Evolutionary conservation across 2,113 vertebrate genomes (phyloP).

Genomic region (Crotalus horridus): DNA sequence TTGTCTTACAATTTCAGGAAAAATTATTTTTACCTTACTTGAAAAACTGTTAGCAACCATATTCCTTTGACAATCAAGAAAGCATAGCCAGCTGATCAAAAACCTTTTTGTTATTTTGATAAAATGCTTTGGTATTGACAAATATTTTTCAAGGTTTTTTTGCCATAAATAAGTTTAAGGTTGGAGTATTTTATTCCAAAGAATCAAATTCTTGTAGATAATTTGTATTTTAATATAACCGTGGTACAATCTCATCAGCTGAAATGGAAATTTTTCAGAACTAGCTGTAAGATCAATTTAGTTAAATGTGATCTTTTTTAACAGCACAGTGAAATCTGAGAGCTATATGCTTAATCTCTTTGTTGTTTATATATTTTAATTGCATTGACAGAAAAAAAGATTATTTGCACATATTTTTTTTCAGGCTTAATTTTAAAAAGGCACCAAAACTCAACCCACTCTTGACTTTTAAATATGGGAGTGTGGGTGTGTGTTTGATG

Average conservation of each 20-base stretch:
- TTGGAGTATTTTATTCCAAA: not conserved
- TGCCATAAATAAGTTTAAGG: not conserved
- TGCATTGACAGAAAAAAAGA: not conserved
- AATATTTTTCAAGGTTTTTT: not conserved
- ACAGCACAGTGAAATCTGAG: not conserved
- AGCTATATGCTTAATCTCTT: not conserved
- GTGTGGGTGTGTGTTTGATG: not conserved
- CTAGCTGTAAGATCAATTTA: not conserved
- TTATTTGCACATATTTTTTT: not conserved
- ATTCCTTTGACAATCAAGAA: not conserved
- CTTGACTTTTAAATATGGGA: not conserved
- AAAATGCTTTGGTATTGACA: not conserved
- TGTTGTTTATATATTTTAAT: slow-evolving; percentile 2
- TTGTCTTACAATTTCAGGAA: rapidly evolving
- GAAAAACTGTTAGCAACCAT: not conserved
- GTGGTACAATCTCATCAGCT: not conserved
- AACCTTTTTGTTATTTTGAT: not conserved
- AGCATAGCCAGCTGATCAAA: not conserved
- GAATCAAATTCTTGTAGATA: not conserved
- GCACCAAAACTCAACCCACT: not conserved
- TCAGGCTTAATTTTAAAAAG: slow-evolving; percentile 15
- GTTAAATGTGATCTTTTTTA: not conserved
- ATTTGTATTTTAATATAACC: not conserved
- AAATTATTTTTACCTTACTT: not conserved
- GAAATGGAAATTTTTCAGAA: not conserved